Evolutionary conservation across 2,113 vertebrate species (phyloP).

Genomic region (Crotophaga sulcirostris): DNA sequence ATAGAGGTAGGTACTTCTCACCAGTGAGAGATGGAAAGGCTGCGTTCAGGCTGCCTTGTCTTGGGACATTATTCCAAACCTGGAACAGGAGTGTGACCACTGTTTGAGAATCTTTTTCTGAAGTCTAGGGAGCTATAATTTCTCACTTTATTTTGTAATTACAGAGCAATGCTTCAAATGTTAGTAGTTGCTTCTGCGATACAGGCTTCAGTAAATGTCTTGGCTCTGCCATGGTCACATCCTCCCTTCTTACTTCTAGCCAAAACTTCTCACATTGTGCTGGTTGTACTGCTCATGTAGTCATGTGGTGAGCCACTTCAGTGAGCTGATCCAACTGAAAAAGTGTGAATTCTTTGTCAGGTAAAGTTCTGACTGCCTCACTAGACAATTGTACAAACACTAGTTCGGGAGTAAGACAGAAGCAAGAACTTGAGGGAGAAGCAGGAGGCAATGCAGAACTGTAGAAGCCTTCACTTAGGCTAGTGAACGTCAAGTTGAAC

Average conservation of each 20-base stretch:
- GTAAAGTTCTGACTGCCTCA: background rate
- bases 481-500: background rate
- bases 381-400: background rate
- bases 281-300: background rate
- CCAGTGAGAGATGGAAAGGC: background rate
- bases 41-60: background rate
- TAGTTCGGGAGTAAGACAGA: background rate
- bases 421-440: background rate
- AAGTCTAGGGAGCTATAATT: background rate
- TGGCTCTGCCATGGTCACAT: background rate
- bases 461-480: background rate
- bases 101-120: background rate
- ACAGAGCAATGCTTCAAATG: background rate
- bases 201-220: background rate
- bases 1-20: background rate
- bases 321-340: background rate
- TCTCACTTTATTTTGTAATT: background rate
- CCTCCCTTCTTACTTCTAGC: background rate
- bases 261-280: background rate
- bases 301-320: background rate
- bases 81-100: background rate
- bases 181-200: background rate
- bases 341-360: background rate
- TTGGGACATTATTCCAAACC: background rate
- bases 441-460: background rate